A percentile compares a stretch with the other conserved stretches of the same genome.
Conservation (phyloP, 2,888 invertebrate genomes). For the Watsonalla binaria region DNA sequence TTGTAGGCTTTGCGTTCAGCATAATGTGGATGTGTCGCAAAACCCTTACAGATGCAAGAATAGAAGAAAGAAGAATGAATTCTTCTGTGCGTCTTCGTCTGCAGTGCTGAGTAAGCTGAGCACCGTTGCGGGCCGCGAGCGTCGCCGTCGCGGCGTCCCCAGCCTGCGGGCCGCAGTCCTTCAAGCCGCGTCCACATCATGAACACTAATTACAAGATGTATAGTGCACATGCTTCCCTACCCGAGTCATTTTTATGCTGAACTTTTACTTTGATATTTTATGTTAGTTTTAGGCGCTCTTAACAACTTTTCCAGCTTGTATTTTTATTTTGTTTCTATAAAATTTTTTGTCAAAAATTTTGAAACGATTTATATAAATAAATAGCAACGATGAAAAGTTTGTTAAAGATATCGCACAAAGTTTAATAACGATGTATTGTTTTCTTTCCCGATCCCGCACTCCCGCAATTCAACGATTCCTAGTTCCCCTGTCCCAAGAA, state of each 20-base stretch:
- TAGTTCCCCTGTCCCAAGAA: constrained; percentile 98
- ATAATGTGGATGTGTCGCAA: constrained; percentile 78
- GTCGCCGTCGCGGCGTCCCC: constrained; percentile 12
- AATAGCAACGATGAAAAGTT: constrained; percentile 12
- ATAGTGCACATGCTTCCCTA: constrained; percentile 58
- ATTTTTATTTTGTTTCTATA: constrained; percentile 24
- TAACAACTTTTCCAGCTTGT: constrained; percentile 48
- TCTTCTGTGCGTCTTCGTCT: constrained; percentile 20
- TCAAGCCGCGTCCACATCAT: constrained; percentile 27
- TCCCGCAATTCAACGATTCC: constrained; percentile 59
- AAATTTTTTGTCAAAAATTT: constrained; percentile 17
- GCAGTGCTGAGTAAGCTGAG: constrained; percentile 30
- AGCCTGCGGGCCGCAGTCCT: constrained; percentile 14
- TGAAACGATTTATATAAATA: constrained; percentile 6
- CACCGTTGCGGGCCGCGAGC: constrained; percentile 25
- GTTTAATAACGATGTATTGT: constrained; percentile 44
- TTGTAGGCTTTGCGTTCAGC: constrained; percentile 71
- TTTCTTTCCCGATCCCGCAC: constrained; percentile 66
- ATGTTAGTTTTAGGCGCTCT: constrained; percentile 37
- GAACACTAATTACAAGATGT: constrained; percentile 45
- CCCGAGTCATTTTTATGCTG: constrained; percentile 62
- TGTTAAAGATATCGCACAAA: constrained; percentile 16
- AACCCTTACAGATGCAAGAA: constrained; percentile 75
- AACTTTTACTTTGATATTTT: constrained; percentile 7
- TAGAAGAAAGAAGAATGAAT: constrained; percentile 53